Percentiles rank a stretch among this genome's conserved stretches.
These are phyloP conservation scores for Volucella inflata DNA, from an alignment of 2,888 invertebrate species.

Conservation along the genomic window DNA sequence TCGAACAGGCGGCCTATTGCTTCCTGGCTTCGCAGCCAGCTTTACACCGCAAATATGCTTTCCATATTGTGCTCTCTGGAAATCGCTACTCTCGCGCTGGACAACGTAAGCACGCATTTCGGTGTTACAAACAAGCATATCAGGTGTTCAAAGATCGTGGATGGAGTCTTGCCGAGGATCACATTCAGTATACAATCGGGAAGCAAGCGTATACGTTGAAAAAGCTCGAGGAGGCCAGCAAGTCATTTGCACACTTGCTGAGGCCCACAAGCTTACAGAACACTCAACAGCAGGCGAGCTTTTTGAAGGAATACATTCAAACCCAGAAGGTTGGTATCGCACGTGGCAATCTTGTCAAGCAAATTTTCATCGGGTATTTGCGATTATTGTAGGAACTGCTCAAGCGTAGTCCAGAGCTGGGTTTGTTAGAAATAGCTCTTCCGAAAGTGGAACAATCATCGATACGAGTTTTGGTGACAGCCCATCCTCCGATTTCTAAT, in stretches of 20 bases:
- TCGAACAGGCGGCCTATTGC: slow-evolving; percentile 98
- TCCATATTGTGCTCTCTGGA: slow-evolving; percentile 98
- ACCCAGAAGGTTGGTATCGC: slow-evolving; percentile 89
- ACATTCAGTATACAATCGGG: slow-evolving; percentile 97
- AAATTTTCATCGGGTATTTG: slow-evolving; percentile 11
- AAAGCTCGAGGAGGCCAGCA: slow-evolving; percentile 88
- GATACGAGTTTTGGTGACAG: slow-evolving; percentile 87
- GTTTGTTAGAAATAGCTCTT: slow-evolving; percentile 88
- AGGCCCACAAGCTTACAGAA: slow-evolving; percentile 89
- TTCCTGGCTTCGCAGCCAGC: slow-evolving; percentile 88
- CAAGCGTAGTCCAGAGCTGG: slow-evolving; percentile 80
- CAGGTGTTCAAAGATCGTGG: slow-evolving; percentile 89
- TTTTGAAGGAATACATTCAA: slow-evolving; percentile 93
- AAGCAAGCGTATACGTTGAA: slow-evolving; percentile 93
- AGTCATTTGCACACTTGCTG: slow-evolving; percentile 91
- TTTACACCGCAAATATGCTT: slow-evolving; percentile 96
- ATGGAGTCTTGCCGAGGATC: slow-evolving; percentile 97
- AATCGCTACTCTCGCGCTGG: slow-evolving; percentile 97
- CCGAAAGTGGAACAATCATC: slow-evolving; percentile 89
- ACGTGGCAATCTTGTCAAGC: background rate
- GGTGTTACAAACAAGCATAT: slow-evolving; percentile 96
- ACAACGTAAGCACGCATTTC: slow-evolving; percentile 94
- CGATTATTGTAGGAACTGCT: slow-evolving; percentile 79
- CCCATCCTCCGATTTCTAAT: slow-evolving; percentile 79
- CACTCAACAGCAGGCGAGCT: slow-evolving; percentile 90